A percentile compares a stretch with the other conserved stretches of the same genome.
phyloP scores from a whole-genome alignment of 2,797 vertebrate genomes.

The Ispidina lecontei region DNA sequence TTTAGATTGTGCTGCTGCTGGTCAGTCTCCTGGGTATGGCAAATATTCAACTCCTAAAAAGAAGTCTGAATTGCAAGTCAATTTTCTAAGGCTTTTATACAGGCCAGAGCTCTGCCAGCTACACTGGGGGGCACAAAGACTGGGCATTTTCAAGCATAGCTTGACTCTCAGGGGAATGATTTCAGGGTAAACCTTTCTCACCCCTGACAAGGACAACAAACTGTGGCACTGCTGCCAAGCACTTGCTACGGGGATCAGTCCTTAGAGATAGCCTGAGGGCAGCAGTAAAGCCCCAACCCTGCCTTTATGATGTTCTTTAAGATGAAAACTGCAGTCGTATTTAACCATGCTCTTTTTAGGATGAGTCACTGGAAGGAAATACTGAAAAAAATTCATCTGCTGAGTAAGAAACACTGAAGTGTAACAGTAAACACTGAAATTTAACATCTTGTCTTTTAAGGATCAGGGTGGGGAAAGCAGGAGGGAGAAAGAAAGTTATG shows the following conservation, averaged over 20 bases:
- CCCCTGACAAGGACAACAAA: background rate
- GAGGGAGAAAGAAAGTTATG: background rate
- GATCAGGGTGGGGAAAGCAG: background rate
- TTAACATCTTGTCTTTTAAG: background rate
- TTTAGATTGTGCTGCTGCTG: background rate
- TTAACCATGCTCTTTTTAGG: background rate
- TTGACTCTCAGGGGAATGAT: background rate
- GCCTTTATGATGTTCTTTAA: background rate
- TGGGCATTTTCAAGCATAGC: background rate
- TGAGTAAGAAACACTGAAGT: background rate
- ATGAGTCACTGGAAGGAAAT: background rate
- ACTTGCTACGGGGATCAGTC: background rate
- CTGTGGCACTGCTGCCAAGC: background rate
- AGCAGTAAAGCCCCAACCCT: background rate
- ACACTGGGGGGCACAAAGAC: background rate
- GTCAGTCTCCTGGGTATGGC: background rate
- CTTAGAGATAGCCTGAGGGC: background rate
- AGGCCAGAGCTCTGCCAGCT: background rate
- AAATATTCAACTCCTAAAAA: slow-evolving; percentile 32
- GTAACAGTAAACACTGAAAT: background rate
- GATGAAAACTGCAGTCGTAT: background rate
- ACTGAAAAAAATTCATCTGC: background rate
- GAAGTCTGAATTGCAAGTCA: slow-evolving; percentile 19
- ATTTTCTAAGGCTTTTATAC: background rate
- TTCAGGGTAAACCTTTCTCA: background rate